A percentile compares a stretch with the other conserved stretches of the same genome.
phyloP scores from a whole-genome alignment of 92 coral and sea anemone species.

The Desmophyllum pertusum region DNA sequence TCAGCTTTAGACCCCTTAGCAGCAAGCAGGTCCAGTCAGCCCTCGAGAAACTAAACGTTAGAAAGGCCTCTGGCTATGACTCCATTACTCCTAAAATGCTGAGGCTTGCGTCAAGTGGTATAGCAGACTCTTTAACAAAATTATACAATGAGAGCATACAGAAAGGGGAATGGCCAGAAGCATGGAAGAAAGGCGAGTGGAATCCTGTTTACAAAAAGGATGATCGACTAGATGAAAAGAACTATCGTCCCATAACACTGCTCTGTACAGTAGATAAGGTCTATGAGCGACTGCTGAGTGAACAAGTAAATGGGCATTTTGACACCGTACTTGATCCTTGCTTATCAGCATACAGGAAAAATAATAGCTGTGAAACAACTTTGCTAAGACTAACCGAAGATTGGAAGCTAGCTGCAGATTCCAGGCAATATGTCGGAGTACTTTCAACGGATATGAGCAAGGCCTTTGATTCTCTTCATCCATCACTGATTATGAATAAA shows the following conservation, averaged over 20 bases:
- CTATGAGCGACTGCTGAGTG: slow-evolving; percentile 19
- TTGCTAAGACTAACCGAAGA: slow-evolving; percentile 45
- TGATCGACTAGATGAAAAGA: slow-evolving; percentile 34
- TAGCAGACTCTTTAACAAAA: slow-evolving; percentile 56
- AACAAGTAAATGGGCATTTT: slow-evolving; percentile 22
- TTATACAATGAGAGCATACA: slow-evolving; percentile 23
- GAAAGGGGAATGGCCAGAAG: slow-evolving; percentile 40
- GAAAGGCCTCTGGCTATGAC: slow-evolving; percentile 59
- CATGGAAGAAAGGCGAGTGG: slow-evolving; percentile 66
- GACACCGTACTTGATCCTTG: slow-evolving; percentile 11
- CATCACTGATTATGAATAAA: too few relatives aligned
- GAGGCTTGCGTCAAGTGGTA: slow-evolving; percentile 45
- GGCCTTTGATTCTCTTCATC: too few relatives aligned
- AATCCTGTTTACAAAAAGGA: slow-evolving; percentile 42
- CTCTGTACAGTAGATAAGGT: slow-evolving; percentile 34
- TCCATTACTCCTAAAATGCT: slow-evolving; percentile 51
- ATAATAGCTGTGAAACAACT: slow-evolving; percentile 44
- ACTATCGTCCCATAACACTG: slow-evolving; percentile 46
- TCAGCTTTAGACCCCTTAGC: slow-evolving; percentile 27
- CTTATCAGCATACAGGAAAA: slow-evolving; percentile 31
- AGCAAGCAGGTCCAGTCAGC: slow-evolving; percentile 5
- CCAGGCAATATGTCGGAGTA: slow-evolving; percentile 21
- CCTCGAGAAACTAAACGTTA: slow-evolving; percentile 26
- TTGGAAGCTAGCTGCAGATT: slow-evolving; percentile 51
- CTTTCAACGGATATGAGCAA: slow-evolving; percentile 19